These are phyloP conservation scores for Venusia cambrica DNA, from an alignment of 2,888 invertebrate species.

Conservation along the genomic window DNA sequence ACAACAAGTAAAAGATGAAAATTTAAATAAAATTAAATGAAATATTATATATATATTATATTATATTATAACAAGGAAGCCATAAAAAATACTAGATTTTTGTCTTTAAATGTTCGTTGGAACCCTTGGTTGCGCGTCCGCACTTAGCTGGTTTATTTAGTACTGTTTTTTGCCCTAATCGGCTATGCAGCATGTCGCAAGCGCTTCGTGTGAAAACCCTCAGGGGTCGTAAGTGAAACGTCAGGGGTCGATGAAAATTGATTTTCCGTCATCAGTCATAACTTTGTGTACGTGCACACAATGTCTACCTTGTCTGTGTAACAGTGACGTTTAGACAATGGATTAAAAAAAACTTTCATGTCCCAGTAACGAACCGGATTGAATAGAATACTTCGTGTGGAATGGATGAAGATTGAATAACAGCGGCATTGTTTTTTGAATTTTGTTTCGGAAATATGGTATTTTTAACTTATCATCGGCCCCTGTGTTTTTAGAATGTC, in stretches of 20 bases:
- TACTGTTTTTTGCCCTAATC: too few species aligned
- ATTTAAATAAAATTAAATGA: too few species aligned
- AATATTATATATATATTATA: too few species aligned
- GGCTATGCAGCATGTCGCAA: not conserved
- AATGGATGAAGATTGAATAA: constrained; percentile 26
- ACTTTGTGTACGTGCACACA: constrained; percentile 49
- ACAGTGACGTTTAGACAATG: constrained; percentile 32
- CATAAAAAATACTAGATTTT: too few species aligned
- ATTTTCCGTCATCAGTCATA: constrained; percentile 75
- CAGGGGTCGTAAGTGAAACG: constrained; percentile 66
- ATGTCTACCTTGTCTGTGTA: constrained; percentile 40
- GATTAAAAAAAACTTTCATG: constrained; percentile 21
- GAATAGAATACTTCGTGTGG: constrained; percentile 26
- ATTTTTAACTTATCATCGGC: constrained; percentile 6
- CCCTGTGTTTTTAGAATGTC: too few species aligned
- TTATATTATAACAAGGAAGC: too few species aligned
- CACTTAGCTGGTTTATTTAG: too few species aligned
- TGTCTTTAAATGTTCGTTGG: too few species aligned
- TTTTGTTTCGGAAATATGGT: constrained; percentile 11
- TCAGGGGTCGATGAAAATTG: constrained; percentile 74
- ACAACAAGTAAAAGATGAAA: too few species aligned
- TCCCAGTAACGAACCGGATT: constrained; percentile 21
- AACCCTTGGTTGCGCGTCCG: too few species aligned
- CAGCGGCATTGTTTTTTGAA: constrained; percentile 14
- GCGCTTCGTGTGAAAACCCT: constrained; percentile 15